Evolutionary conservation across 2,797 vertebrate genomes (phyloP).

Genomic region (Clarias fuscus): DNA sequence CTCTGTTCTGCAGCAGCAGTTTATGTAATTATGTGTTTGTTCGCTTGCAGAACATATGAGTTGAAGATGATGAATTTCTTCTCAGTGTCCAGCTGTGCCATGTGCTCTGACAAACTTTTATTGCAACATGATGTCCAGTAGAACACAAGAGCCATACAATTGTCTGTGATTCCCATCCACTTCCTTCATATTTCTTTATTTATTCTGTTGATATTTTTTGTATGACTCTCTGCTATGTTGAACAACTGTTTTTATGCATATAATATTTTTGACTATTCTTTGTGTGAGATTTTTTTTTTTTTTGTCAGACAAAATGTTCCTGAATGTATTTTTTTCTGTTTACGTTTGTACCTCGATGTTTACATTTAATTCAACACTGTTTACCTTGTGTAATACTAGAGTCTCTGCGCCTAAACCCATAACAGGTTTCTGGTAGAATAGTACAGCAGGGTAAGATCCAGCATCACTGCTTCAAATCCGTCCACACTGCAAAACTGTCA

Average conservation of each 20-base stretch:
- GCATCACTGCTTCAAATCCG: slow-evolving; percentile 22
- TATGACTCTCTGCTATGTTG: slow-evolving; percentile 21
- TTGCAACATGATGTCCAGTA: slow-evolving; percentile 57
- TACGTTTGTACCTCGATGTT: slow-evolving; percentile 64
- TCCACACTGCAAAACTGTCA: slow-evolving; percentile 38
- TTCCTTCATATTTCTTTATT: slow-evolving; percentile 50
- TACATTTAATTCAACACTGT: slow-evolving; percentile 62
- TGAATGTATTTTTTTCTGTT: slow-evolving; percentile 78
- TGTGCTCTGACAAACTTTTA: slow-evolving; percentile 67
- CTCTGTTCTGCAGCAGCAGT: neutral
- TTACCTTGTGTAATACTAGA: slow-evolving; percentile 50
- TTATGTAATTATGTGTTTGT: slow-evolving; percentile 45
- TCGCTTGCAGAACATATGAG: slow-evolving; percentile 75
- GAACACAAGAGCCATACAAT: slow-evolving; percentile 62
- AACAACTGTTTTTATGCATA: slow-evolving; percentile 59
- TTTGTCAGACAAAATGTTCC: slow-evolving; percentile 57
- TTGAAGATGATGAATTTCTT: slow-evolving; percentile 54
- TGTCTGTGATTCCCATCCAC: slow-evolving; percentile 58
- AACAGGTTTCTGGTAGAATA: slow-evolving; percentile 36
- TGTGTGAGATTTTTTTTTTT: slow-evolving; percentile 31
- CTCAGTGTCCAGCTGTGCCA: slow-evolving; percentile 47
- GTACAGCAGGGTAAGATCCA: slow-evolving; percentile 35
- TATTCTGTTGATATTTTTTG: slow-evolving; percentile 40
- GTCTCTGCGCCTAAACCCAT: slow-evolving; percentile 42
- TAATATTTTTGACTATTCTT: slow-evolving; percentile 66